Evolutionary conservation across 2,113 vertebrate genomes (phyloP), one percentile per base, ranked within the genome.

Genomic region (Rhinogobius similis): DNA sequence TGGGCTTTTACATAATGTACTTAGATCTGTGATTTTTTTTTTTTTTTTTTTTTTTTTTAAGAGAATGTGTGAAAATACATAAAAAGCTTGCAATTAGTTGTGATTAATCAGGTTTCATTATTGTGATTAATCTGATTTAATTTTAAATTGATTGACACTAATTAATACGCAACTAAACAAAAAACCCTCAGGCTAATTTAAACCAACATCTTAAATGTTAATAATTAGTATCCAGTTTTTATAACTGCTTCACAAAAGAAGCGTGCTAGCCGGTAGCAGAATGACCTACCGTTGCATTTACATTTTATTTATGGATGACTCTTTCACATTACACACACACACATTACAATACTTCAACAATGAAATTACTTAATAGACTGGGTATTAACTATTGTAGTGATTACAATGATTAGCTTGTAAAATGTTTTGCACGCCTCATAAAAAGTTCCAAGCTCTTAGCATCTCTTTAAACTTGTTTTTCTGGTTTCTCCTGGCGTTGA

Each of bases 381-480:
- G 20, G 16, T 20, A n/a, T 5, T n/a, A 10, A 48, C 18, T n/a
- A 48, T 48, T 48, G 18, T 18, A 48, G 18, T 48, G 12, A 10
- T 48, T n/a, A 48, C 2, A 20, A n/a, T 36, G 32, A 36, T 36
- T 36, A 5, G 6, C 46, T 48, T 8, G 46, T 48, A 20, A 18
- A 18, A 18, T 20, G 46, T 48, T 48, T 48, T 48, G 46, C 46
- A 48, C 1, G n/a, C n/a, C 48, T 53, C 12, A 26, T 53, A 24
- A 26, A 24, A 53, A 23, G 52, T 26, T 24, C 21, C 11, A 13
- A 26, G 72, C 67, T 63, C n/a, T n/a, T n/a, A n/a, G n/a, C n/a
- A n/a, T n/a, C 36, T 70, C 21, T 29, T 43, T 64, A 27, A 79
- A 81, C 29, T 64, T 58, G 43, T 41, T 26, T 66, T 16, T 75